Conservation (phyloP, 2,113 vertebrate genomes). For the Dasyprocta punctata region DNA sequence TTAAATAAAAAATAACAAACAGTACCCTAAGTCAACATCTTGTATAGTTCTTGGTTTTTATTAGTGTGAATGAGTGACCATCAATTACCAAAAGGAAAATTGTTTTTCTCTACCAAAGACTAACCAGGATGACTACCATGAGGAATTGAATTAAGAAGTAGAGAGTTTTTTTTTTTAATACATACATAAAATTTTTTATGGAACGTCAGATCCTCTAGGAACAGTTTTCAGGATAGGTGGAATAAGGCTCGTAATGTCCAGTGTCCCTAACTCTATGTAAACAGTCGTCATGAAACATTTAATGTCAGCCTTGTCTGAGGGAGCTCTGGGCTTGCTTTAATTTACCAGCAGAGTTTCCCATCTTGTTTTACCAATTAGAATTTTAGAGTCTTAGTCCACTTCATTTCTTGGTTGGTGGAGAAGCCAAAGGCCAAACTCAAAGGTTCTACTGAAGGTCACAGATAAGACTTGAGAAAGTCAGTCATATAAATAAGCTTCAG, state of each 20-base stretch:
- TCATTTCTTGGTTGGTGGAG: background rate
- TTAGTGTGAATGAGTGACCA: background rate
- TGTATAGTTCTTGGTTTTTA: slow-evolving; percentile 48
- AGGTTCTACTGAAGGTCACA: background rate
- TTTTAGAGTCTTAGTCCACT: background rate
- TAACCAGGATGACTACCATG: background rate
- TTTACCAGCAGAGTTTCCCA: no score
- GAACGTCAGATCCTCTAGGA: background rate
- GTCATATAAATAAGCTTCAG: background rate
- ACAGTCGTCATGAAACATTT: background rate
- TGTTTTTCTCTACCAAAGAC: background rate
- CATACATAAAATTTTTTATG: background rate
- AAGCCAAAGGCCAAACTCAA: background rate
- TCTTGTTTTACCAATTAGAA: slow-evolving; percentile 12
- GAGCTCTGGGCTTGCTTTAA: background rate
- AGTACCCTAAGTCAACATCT: slow-evolving; percentile 52
- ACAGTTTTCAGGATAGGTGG: slow-evolving; percentile 2
- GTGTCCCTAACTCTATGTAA: background rate
- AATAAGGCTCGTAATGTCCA: background rate
- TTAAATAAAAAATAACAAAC: slow-evolving; percentile 64
- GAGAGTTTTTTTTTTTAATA: background rate
- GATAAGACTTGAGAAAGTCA: background rate
- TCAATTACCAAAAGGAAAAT: background rate
- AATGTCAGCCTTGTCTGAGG: background rate
- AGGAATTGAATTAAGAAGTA: background rate